Conservation (phyloP, 1,140 invertebrate species). For the Plodia interpunctella region DNA sequence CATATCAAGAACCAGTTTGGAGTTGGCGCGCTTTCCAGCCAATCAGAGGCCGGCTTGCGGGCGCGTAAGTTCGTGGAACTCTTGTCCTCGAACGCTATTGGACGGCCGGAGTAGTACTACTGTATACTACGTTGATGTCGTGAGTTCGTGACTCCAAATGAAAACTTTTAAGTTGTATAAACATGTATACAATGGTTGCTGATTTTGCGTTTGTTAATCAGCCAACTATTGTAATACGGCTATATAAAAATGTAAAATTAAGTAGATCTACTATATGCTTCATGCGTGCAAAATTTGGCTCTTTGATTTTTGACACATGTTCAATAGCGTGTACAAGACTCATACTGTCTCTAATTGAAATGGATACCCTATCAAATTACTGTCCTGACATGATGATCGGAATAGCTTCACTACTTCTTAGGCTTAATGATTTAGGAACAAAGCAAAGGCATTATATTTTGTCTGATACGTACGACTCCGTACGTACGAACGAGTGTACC, state of each 20-base stretch:
- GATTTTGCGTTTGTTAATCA: background rate
- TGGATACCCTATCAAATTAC: too few species aligned
- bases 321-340: too few species aligned
- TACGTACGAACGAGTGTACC: too few species aligned
- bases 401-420: too few species aligned
- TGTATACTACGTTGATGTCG: constrained; percentile 7
- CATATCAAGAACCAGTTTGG: constrained; percentile 32
- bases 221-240: background rate
- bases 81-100: constrained; percentile 52
- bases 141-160: constrained; percentile 11
- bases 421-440: too few species aligned
- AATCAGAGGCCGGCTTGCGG: constrained; percentile 27
- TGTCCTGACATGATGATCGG: too few species aligned
- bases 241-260: background rate
- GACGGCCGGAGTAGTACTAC: constrained; percentile 14
- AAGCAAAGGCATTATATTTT: too few species aligned
- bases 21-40: constrained; percentile 47
- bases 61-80: constrained; percentile 55
- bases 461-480: too few species aligned
- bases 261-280: background rate
- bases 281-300: constrained; percentile 1
- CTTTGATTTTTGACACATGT: background rate
- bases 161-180: constrained; percentile 6
- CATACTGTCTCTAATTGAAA: too few species aligned
- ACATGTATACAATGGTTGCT: background rate